phyloP scores from a whole-genome alignment of 2,888 invertebrate genomes.

The Callyntrura guangdongensis region DNA sequence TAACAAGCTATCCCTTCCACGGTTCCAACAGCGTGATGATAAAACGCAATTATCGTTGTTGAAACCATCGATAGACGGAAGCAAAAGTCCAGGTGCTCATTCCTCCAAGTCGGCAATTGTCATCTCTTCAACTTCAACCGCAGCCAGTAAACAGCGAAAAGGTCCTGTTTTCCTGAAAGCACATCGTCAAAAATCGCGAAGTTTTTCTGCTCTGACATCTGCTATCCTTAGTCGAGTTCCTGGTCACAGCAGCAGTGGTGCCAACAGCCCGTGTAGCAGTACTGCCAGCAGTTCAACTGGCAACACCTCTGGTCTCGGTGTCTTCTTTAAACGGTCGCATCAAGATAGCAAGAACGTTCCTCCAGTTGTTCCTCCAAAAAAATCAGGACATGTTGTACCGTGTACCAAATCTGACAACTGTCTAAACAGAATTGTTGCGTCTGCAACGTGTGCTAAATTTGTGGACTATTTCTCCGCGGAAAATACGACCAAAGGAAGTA shows the following conservation, averaged over 20 bases:
- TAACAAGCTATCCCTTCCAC: constrained; percentile 71
- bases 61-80: constrained; percentile 59
- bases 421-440: constrained; percentile 82
- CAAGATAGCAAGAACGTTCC: constrained; percentile 68
- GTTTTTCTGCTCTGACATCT: constrained; percentile 75
- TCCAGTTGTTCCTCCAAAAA: constrained; percentile 69
- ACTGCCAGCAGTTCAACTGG: constrained; percentile 47
- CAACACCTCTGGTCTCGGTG: constrained; percentile 49
- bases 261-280: constrained; percentile 67
- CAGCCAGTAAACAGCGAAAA: constrained; percentile 58
- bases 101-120: constrained; percentile 75
- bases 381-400: constrained; percentile 65
- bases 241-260: constrained; percentile 63
- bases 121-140: constrained; percentile 53
- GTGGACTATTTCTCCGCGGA: constrained; percentile 70
- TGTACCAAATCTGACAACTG: constrained; percentile 84
- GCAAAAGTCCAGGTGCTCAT: constrained; percentile 75
- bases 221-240: constrained; percentile 73
- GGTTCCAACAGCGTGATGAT: constrained; percentile 66
- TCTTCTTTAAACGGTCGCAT: constrained; percentile 70
- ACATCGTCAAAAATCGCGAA: constrained; percentile 74
- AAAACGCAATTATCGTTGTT: constrained; percentile 55
- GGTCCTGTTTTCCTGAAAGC: constrained; percentile 69
- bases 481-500: constrained; percentile 51
- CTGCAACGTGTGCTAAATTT: constrained; percentile 79